Evolutionary conservation across 2,797 vertebrate genomes (phyloP).

Genomic region (Florisuga fusca): DNA sequence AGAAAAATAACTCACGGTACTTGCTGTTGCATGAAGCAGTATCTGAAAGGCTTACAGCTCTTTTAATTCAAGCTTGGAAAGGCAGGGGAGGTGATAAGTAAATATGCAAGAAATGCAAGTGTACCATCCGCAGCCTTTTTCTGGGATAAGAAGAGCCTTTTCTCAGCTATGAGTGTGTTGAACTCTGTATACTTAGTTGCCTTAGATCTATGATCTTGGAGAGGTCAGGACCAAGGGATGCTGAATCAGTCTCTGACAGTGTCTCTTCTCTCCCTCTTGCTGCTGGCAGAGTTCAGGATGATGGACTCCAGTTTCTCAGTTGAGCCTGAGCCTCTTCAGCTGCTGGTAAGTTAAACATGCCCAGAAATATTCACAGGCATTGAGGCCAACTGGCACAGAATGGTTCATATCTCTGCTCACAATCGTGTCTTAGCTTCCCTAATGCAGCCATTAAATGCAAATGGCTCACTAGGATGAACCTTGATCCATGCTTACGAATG

Average conservation of each 20-base stretch:
- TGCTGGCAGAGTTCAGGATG: background rate
- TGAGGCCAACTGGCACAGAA: constrained; percentile 16
- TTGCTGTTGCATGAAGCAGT: background rate
- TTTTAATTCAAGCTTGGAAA: background rate
- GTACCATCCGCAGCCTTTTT: background rate
- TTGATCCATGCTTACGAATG: constrained; percentile 2
- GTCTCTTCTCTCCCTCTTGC: background rate
- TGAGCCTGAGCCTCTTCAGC: background rate
- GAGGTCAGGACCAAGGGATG: background rate
- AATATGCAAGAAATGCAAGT: background rate
- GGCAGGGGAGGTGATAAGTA: background rate
- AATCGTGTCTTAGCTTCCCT: background rate
- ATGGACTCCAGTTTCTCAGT: background rate
- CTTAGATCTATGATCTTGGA: background rate
- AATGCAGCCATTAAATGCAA: background rate
- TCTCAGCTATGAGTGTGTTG: background rate
- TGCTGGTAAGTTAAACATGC: background rate
- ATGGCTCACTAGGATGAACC: background rate
- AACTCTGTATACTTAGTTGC: background rate
- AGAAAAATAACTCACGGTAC: background rate
- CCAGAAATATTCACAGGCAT: background rate
- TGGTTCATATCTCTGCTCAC: background rate
- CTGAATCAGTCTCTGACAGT: background rate
- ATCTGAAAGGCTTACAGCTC: background rate
- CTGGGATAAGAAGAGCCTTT: background rate